Evolutionary conservation across 2,797 vertebrate genomes (phyloP).

Genomic region (Hippocampus kuda): DNA sequence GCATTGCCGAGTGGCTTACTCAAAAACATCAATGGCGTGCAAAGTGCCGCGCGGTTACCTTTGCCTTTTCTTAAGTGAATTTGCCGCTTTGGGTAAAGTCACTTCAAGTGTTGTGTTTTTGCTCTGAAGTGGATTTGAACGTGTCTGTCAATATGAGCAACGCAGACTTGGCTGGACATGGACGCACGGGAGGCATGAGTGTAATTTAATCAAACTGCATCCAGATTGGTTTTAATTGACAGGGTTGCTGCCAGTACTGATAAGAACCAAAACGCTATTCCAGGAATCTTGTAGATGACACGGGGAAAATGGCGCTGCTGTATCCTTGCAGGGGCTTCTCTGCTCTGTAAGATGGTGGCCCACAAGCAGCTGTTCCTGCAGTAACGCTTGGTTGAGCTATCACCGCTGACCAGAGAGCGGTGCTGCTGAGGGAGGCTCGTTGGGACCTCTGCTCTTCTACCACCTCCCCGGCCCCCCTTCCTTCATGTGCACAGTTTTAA

Average conservation of each 20-base stretch:
- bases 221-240: background rate
- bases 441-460: slow-evolving; percentile 22
- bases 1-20: background rate
- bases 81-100: slow-evolving; percentile 5
- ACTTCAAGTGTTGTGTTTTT: slow-evolving; percentile 16
- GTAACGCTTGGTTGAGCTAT: slow-evolving; percentile 43
- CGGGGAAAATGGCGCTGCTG: slow-evolving; percentile 53
- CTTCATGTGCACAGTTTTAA: slow-evolving; percentile 13
- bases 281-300: slow-evolving; percentile 9
- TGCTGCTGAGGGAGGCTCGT: slow-evolving; percentile 50
- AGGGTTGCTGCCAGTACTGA: slow-evolving; percentile 6
- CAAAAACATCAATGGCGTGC: slow-evolving; percentile 23
- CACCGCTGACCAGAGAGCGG: slow-evolving; percentile 56
- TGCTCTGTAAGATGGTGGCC: slow-evolving; percentile 60
- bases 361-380: slow-evolving; percentile 59
- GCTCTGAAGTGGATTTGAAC: background rate
- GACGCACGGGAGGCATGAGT: background rate
- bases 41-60: slow-evolving; percentile 8
- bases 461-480: background rate
- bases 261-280: background rate
- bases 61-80: background rate
- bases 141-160: background rate
- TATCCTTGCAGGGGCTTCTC: slow-evolving; percentile 23
- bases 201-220: background rate
- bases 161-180: background rate